Evolutionary conservation across 37 sponge, comb jelly and placozoan genomes (phyloP), one percentile per base, ranked within the genome.

Genomic region (Axinella damicornis): DNA sequence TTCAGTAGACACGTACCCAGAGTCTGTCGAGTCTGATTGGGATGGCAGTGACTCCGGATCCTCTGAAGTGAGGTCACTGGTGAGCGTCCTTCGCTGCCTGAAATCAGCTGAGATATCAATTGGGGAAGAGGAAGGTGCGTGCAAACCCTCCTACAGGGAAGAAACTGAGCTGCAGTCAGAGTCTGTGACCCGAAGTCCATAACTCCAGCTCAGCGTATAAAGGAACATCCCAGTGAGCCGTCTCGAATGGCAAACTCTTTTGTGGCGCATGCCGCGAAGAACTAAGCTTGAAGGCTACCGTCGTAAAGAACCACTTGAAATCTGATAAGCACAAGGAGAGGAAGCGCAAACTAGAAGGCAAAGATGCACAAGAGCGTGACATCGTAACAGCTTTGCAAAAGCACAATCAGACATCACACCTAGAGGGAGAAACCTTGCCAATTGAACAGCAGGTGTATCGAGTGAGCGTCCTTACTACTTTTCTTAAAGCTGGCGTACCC

Each of bases 211-310:
- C 88, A 88, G 41, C 69, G 88, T n/a, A n/a, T n/a, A n/a, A n/a
- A n/a, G n/a, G n/a, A n/a, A n/a, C n/a, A n/a, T n/a, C n/a, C n/a
- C n/a, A n/a, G n/a, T n/a, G n/a, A n/a, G n/a, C 76, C 2, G 60
- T 88, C 38, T 58, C 76, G 12, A 74, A 61, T 36, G 46, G 46
- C 0, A 89, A 77, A 56, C 58, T 89, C 36, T 89, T 89, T 39
- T 89, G 89, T 41, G 28, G 20, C 36, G 89, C 83, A 1, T 89
- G 89, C 77, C 40, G 73, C 5, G 89, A 89, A 52, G 73, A 76
- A 76, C 25, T 82, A 18, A 18, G 70, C 24, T 25, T 83, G 22
- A 82, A 82, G 57, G 68, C 36, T 19, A 82, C 62, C 39, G 28
- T n/a, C 20, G n/a, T 89, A 14, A 17, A 27, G 21, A n/a, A n/a